A percentile compares a stretch with the other conserved stretches of the same genome.
Evolutionary conservation across 2,888 invertebrate genomes (phyloP).

Genomic region (Merodon equestris): DNA sequence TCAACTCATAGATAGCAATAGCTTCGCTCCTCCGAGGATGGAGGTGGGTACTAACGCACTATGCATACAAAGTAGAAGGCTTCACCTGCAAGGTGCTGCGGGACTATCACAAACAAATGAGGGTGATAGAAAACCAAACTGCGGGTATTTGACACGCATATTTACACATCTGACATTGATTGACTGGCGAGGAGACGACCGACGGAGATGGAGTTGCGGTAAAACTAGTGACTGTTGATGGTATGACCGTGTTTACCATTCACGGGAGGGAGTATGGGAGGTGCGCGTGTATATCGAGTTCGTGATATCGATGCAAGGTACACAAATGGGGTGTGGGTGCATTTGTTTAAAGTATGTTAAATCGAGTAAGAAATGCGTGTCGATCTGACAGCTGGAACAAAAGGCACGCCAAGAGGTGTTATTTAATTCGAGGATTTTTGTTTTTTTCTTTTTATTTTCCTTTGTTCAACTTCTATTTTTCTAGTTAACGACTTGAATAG

Average conservation of each 20-base stretch:
- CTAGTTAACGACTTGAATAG: too few relatives aligned
- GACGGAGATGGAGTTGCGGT: too few relatives aligned
- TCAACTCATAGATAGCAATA: too few relatives aligned
- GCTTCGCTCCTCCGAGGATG: too few relatives aligned
- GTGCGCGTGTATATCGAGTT: constrained; percentile 24
- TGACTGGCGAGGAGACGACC: constrained; percentile 32
- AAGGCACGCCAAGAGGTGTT: neutral
- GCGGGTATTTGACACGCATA: constrained; percentile 67
- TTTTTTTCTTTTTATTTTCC: too few relatives aligned
- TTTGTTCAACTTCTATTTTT: neutral
- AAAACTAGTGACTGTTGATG: too few relatives aligned
- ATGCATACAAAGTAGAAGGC: constrained; percentile 47
- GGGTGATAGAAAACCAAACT: constrained; percentile 50
- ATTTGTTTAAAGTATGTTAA: constrained; percentile 36
- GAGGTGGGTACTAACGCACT: constrained; percentile 12
- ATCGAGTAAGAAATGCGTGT: constrained; percentile 30
- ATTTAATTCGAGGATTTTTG: too few relatives aligned
- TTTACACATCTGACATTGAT: constrained; percentile 68
- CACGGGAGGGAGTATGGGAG: neutral
- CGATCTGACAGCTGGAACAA: constrained; percentile 45
- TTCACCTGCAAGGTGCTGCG: constrained; percentile 41
- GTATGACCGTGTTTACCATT: constrained; percentile 9
- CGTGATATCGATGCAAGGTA: constrained; percentile 40
- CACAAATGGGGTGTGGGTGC: constrained; percentile 33
- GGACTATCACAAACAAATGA: constrained; percentile 47